Evolutionary conservation across 2,113 vertebrate genomes (phyloP), one percentile per base, ranked within the genome.

Genomic region (Psophia crepitans): DNA sequence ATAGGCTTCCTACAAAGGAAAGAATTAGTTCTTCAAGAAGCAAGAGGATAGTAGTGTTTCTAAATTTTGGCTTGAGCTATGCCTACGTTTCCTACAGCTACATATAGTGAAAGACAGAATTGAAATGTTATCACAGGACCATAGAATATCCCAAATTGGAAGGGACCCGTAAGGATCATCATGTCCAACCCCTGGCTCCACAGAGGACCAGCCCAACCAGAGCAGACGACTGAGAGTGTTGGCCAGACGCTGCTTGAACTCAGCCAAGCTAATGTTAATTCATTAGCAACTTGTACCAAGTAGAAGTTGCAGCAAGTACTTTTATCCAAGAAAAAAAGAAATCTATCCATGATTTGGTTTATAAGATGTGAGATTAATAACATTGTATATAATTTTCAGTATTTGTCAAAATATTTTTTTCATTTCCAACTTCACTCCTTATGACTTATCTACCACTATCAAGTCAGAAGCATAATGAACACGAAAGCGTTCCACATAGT

Each of bases 401-500:
- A 89, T 94, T 97, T 96, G 74, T 96, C 68, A 96, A 96, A 96
- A 93, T 54, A 96, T 96, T 51, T 39, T 97, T 97, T 97, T 80
- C 9, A 48, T 91, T 91, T 89, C 41, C 46, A 79, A 6, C 32
- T 91, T 94, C 37, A 21, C 27, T 89, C 73, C 56, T 82, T 89
- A 49, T 77, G 84, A 83, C 78, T 84, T 93, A 84, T 84, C 75
- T 56, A 87, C 83, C 60, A 53, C 56, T 93, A 84, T 87, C 84
- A 94, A 89, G 75, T 81, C 94, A 96, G 96, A 91, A 91, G 57
- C 41, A 54, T 6, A 95, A 95, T 54, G 92, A 96, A 91, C 83
- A 46, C 43, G 80, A 68, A 96, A 97, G 78, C 64, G 64, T 75
- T 94, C 30, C 14, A 66, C 75, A n/a, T 10, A 93, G 75, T 80